Percentiles rank a stretch among this genome's conserved stretches.
Conservation (phyloP, 2,888 invertebrate genomes). For the Thymelicus acteon region DNA sequence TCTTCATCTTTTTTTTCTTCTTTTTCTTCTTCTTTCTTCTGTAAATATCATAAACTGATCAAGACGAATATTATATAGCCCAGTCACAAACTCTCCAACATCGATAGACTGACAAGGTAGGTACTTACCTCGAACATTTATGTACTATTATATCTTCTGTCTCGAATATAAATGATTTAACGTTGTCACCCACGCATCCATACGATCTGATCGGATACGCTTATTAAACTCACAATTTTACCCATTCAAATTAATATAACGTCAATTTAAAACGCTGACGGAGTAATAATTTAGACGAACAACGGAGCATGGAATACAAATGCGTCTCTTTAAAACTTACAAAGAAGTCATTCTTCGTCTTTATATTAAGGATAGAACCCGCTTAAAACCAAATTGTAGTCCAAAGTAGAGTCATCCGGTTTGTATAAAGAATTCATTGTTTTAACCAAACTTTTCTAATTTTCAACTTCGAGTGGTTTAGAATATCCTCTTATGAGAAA, state of each 20-base stretch:
- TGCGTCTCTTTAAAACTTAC: slow-evolving; percentile 28
- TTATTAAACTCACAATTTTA: slow-evolving; percentile 55
- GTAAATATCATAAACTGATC: background rate
- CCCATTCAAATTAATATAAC: slow-evolving; percentile 64
- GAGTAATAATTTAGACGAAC: slow-evolving; percentile 38
- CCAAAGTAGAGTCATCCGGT: slow-evolving; percentile 13
- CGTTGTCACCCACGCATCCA: slow-evolving; percentile 63
- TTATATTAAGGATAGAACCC: slow-evolving; percentile 17
- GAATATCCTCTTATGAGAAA: too few species aligned
- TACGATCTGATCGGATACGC: slow-evolving; percentile 50
- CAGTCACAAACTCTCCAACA: slow-evolving; percentile 42
- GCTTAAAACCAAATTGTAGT: background rate
- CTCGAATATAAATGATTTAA: slow-evolving; percentile 38
- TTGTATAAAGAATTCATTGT: slow-evolving; percentile 9
- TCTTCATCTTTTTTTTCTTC: too few species aligned
- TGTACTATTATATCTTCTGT: slow-evolving; percentile 24
- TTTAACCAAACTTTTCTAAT: background rate
- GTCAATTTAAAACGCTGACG: slow-evolving; percentile 55
- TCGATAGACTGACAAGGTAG: slow-evolving; percentile 40
- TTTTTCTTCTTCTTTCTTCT: too few species aligned
- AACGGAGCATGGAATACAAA: slow-evolving; percentile 25
- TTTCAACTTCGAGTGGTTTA: slow-evolving; percentile 8
- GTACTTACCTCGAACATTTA: slow-evolving; percentile 40
- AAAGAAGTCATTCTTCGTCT: slow-evolving; percentile 21
- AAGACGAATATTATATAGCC: slow-evolving; percentile 5